Evolutionary conservation across 2,113 vertebrate species (phyloP).

Genomic region (Phrynocephalus versicolor): DNA sequence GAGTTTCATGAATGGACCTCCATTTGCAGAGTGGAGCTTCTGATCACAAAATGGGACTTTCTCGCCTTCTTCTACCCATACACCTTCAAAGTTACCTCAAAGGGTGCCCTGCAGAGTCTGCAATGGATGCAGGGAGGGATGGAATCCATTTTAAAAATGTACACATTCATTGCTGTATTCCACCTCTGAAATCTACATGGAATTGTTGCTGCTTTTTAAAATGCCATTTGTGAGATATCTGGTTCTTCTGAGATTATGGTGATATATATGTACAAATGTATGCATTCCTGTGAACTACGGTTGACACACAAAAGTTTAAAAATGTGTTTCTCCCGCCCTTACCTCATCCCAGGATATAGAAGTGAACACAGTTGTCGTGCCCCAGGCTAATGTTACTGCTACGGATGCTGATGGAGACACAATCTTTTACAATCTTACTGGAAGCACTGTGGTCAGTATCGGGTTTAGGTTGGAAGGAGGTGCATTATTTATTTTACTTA

Average conservation of each 20-base stretch:
- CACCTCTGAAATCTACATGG: neutral
- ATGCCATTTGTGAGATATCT: neutral
- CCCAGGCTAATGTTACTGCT: conserved; percentile 28
- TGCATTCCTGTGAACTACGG: neutral
- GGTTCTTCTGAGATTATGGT: neutral
- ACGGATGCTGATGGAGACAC: conserved; percentile 56
- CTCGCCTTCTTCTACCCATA: too few species aligned
- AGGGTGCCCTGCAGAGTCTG: neutral
- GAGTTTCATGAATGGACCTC: neutral
- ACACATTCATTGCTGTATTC: neutral
- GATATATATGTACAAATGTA: neutral
- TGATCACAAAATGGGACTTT: too few species aligned
- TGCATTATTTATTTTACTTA: too few species aligned
- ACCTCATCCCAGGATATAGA: conserved; percentile 50
- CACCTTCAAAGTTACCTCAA: neutral
- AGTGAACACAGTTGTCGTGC: conserved; percentile 43
- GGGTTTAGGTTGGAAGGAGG: neutral
- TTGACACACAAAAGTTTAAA: neutral
- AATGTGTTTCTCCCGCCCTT: too few species aligned
- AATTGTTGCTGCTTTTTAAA: neutral
- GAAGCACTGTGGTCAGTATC: conserved; percentile 45
- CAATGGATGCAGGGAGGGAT: neutral
- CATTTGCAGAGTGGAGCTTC: too few species aligned
- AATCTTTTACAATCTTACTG: conserved; percentile 58
- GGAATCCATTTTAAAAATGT: neutral